These are phyloP conservation scores for Aplocera efformata DNA, from an alignment of 2,888 invertebrate genomes.

Conservation along the genomic window DNA sequence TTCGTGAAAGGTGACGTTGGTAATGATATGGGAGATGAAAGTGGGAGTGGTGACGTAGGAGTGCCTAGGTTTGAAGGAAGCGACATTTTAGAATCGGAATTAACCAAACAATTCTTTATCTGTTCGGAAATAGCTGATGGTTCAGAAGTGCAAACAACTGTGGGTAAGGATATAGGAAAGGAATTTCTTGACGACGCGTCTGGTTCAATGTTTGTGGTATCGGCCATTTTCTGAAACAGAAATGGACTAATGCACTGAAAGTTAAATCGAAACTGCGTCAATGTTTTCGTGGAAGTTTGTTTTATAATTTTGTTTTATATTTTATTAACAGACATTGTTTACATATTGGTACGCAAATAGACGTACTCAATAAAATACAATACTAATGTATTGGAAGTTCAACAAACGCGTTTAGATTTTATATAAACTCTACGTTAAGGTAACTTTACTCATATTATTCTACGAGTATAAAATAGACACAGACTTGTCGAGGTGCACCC, in stretches of 20 bases:
- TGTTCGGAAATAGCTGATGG: constrained; percentile 41
- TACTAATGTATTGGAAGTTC: background rate
- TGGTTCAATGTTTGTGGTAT: constrained; percentile 44
- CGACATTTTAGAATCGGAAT: constrained; percentile 65
- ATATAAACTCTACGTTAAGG: no score
- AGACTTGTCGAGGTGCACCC: no score
- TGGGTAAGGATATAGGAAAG: constrained; percentile 58
- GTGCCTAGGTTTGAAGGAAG: constrained; percentile 64
- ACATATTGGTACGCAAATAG: no score
- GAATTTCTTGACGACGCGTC: constrained; percentile 43
- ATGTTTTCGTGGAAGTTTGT: background rate
- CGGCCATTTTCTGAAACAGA: constrained; percentile 57
- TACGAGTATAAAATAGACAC: no score
- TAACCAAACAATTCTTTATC: constrained; percentile 44
- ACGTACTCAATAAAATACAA: no score
- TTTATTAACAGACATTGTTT: no score
- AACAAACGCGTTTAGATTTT: background rate
- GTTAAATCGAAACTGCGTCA: background rate
- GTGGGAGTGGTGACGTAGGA: constrained; percentile 59
- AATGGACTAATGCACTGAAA: constrained; percentile 5
- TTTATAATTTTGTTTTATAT: background rate
- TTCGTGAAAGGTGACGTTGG: constrained; percentile 62
- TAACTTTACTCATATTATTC: no score
- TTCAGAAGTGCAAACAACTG: constrained; percentile 61
- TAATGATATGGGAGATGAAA: constrained; percentile 63